Conservation (phyloP, 2,797 vertebrate genomes). For the Scolopax rusticola region DNA sequence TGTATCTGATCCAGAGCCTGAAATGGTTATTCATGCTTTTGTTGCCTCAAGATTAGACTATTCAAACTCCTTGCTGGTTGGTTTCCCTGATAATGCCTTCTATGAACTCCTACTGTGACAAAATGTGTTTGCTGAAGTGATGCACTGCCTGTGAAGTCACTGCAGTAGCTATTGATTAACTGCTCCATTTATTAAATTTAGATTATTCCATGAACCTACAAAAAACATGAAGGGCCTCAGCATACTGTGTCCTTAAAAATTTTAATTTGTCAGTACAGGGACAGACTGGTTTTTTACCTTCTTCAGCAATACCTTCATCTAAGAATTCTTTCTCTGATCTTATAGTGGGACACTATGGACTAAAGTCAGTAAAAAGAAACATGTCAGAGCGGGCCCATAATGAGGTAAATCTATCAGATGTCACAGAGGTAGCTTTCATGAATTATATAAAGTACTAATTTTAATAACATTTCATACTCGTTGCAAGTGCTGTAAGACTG, state of each 20-base stretch:
- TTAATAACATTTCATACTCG: background rate
- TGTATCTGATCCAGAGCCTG: constrained; percentile 50
- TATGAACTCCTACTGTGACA: background rate
- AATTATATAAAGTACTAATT: background rate
- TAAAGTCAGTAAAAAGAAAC: background rate
- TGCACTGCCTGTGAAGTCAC: constrained; percentile 16
- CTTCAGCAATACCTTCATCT: background rate
- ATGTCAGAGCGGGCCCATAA: background rate
- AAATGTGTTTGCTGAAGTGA: background rate
- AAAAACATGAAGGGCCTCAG: background rate
- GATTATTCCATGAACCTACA: background rate
- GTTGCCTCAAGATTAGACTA: constrained; percentile 43
- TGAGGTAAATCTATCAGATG: background rate
- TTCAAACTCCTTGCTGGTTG: constrained; percentile 17
- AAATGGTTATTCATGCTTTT: constrained; percentile 54
- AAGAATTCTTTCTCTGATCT: background rate
- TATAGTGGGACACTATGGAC: background rate
- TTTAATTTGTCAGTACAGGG: background rate
- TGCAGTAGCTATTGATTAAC: constrained; percentile 1
- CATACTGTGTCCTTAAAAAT: background rate
- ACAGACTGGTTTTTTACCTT: background rate
- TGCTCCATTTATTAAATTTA: background rate
- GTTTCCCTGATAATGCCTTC: constrained; percentile 25
- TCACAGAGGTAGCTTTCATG: background rate
- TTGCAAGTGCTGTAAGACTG: background rate